Conservation (phyloP, 2,797 vertebrate genomes). For the Atherinosoma microstoma region DNA sequence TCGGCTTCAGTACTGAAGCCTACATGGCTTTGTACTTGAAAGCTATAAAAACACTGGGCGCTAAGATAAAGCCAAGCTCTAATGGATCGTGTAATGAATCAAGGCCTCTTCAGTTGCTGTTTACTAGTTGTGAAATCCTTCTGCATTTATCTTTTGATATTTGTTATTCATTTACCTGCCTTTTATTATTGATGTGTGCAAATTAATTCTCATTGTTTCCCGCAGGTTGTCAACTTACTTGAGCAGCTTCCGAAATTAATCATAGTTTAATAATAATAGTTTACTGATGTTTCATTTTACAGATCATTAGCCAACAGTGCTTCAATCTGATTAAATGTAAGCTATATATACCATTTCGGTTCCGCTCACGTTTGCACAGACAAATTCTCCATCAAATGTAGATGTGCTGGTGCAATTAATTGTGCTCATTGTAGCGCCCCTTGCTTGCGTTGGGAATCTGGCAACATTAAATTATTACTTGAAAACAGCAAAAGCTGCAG, state of each 20-base stretch:
- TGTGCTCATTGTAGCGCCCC: conserved; percentile 1
- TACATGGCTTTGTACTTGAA: conserved; percentile 35
- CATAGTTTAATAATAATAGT: conserved; percentile 11
- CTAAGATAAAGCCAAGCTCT: conserved; percentile 41
- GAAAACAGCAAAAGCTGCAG: conserved; percentile 5
- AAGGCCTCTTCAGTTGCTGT: conserved; percentile 34
- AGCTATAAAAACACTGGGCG: conserved; percentile 46
- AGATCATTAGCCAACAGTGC: conserved; percentile 6
- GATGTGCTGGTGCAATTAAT: conserved; percentile 20
- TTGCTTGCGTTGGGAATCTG: conserved; percentile 5
- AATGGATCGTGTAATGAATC: conserved; percentile 58
- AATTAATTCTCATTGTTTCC: conserved; percentile 14
- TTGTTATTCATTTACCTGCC: conserved; percentile 11
- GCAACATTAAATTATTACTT: conserved; percentile 15
- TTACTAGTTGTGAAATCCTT: conserved; percentile 31
- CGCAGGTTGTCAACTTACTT: conserved; percentile 16
- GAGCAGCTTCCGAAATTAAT: background rate
- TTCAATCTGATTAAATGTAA: conserved; percentile 14
- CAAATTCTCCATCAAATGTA: background rate
- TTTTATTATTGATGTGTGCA: conserved; percentile 25
- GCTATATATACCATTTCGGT: background rate
- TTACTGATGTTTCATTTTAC: conserved; percentile 33
- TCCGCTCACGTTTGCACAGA: background rate
- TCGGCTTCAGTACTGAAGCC: conserved; percentile 4
- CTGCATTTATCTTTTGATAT: conserved; percentile 21